These are phyloP conservation scores for Crotalus tigris DNA, from an alignment of 2,113 vertebrate species.

Conservation along the genomic window DNA sequence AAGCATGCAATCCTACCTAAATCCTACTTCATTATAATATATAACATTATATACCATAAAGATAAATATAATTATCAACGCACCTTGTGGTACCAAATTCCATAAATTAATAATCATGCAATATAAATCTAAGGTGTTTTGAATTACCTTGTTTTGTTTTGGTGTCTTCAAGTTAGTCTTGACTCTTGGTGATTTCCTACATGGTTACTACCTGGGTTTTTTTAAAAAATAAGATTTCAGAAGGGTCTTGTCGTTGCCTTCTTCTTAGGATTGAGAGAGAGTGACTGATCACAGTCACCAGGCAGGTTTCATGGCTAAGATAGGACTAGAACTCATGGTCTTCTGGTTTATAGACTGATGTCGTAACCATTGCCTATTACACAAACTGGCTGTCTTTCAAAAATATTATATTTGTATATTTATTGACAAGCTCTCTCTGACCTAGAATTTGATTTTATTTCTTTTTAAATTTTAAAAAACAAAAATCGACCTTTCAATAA, in stretches of 20 bases:
- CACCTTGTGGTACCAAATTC: not conserved
- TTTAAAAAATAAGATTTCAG: not conserved
- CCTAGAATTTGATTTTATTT: not conserved
- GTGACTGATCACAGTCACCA: not conserved
- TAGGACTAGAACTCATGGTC: not conserved
- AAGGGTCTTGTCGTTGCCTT: not conserved
- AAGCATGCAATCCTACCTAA: not conserved
- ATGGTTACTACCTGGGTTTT: not conserved
- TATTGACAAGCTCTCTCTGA: not conserved
- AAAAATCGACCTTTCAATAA: not conserved
- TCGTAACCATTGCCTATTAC: not conserved
- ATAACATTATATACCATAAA: too few relatives aligned
- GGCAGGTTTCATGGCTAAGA: not conserved
- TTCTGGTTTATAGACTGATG: not conserved
- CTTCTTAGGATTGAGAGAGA: not conserved
- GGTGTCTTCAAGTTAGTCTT: not conserved
- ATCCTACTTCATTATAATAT: not conserved
- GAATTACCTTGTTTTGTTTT: not conserved
- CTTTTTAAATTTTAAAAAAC: not conserved
- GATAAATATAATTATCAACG: not conserved
- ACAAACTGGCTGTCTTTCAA: not conserved
- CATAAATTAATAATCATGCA: not conserved
- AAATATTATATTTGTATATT: not conserved
- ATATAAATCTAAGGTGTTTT: not conserved
- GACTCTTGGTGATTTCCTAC: not conserved